Conservation (phyloP, 2,888 invertebrate genomes). For the Schrankia costaestrigalis region DNA sequence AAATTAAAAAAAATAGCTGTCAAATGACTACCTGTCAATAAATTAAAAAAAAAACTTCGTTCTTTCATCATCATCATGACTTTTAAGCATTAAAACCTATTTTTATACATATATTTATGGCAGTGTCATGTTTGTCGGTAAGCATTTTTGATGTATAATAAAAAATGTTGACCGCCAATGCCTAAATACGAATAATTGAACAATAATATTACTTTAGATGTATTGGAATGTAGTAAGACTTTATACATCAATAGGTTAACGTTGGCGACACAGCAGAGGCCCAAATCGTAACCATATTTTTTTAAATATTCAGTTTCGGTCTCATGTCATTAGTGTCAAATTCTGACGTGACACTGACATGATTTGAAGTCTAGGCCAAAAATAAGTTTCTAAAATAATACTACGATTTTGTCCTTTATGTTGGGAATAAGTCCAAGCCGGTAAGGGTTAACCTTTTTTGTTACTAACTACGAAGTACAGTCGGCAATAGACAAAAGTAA, state of each 20-base stretch:
- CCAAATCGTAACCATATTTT: too few relatives aligned
- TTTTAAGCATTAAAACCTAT: constrained; percentile 20
- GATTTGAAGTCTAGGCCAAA: too few relatives aligned
- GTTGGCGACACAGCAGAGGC: too few relatives aligned
- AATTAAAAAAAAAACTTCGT: constrained; percentile 22
- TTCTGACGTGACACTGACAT: too few relatives aligned
- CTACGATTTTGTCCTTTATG: too few relatives aligned
- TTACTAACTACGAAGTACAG: too few relatives aligned
- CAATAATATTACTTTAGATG: constrained; percentile 33
- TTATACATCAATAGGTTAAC: constrained; percentile 24
- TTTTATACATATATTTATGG: constrained; percentile 50
- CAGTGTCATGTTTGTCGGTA: constrained; percentile 57
- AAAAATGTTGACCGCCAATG: constrained; percentile 58
- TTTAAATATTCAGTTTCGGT: too few relatives aligned
- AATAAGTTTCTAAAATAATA: too few relatives aligned
- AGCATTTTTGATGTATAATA: constrained; percentile 39
- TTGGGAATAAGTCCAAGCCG: too few relatives aligned
- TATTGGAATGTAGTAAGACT: constrained; percentile 35
- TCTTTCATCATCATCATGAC: constrained; percentile 6
- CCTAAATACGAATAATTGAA: constrained; percentile 75
- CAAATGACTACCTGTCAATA: constrained; percentile 16
- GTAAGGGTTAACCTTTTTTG: too few relatives aligned
- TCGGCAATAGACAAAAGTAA: too few relatives aligned
- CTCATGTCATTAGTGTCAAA: too few relatives aligned
- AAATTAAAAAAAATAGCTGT: not conserved